Evolutionary conservation across 2,113 vertebrate species (phyloP), one percentile per base, ranked within the genome.

Genomic region (Lonchura striata): DNA sequence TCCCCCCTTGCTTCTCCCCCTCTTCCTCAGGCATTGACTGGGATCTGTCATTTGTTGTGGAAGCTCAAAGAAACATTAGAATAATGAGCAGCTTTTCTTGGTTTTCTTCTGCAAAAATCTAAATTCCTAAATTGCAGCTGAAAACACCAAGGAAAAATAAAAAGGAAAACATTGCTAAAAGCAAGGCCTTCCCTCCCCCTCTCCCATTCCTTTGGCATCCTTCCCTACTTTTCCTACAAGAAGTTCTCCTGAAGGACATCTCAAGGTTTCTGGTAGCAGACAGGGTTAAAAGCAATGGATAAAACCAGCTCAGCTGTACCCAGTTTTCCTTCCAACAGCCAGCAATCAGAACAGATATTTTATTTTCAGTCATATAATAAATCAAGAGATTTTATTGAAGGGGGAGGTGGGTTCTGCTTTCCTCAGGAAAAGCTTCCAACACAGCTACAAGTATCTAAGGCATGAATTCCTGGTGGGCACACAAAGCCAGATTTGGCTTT

Each of bases 191-290:
- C 47, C 82, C 61, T 41, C 33, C 50, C 42, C 12, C 19, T 56
- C 72, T 76, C 35, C 69, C 88, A 83, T 44, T 49, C 59, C 70
- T 42, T 17, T 68, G 80, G 91, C 91, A 89, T 24, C 82, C 63
- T 87, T 91, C 56, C 77, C 88, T 59, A 12, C 41, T 75, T 59
- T 16, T 75, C 63, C 88, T 64, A 63, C 63, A 76, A 41, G 61
- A 59, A 76, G 68, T 59, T 82, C 80, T 92, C 87, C 63, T 80
- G 74, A 96, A 96, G 94, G 93, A 52, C 63, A 82, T 46, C 59
- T 93, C 82, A 96, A 96, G 94, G 90, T 91, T 95, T 59, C 74
- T 94, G 88, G 63, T 59, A 90, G 68, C 41, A 81, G 68, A 42
- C 7, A 64, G 78, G 61, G 47, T 60, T 81, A 75, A 88, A 87